Evolutionary conservation across 2,113 vertebrate genomes (phyloP), one percentile per base, ranked within the genome.

Genomic region (Nothobranchius kuhntae): DNA sequence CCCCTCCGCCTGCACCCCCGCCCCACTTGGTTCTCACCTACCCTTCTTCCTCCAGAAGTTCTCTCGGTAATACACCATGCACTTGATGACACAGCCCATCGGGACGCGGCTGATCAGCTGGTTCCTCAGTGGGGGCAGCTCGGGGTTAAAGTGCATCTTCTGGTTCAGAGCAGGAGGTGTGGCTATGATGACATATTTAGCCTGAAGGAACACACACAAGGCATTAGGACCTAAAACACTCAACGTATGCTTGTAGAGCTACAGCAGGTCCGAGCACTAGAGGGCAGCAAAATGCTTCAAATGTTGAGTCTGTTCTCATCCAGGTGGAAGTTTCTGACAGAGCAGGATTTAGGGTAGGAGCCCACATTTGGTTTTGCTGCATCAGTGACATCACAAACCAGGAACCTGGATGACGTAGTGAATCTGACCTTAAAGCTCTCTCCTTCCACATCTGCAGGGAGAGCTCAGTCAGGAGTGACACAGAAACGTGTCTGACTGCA

Each of bases 41-140:
- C 97, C 95, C 55, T 94, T 96, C 79, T 97, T 95, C 87, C 92
- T 96, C 98, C 98, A 99, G 90, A 99, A 99, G 73, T 94, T 94
- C 75, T 98, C 96, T 60, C 89, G 94, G 78, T 99, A 99, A 90
- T 99, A 99, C 50, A 99, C 94, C 60, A 99, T 98, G 86, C 95
- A 98, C 85, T 99, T 99, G 89, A 99, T 99, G 85, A 99, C 96
- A 15, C 95, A 96, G 77, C 98, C 98, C 94, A 98, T 94, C 77
- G 98, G 98, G 13, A 99, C 91, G 30, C 96, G 94, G 73, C 89
- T 87, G 86, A 99, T 95, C 73, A 99, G 91, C 85, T 99, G 98
- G 85, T 98, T 98, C 84, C 96, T 95, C 86, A 96, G 76, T 0
- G 95, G 92, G 0, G 98, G 96, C 73, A 99, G 90, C 74, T 96